Evolutionary conservation across 1,140 invertebrate species (phyloP), one percentile per base, ranked within the genome.

Genomic region (Tetranychus urticae): DNA sequence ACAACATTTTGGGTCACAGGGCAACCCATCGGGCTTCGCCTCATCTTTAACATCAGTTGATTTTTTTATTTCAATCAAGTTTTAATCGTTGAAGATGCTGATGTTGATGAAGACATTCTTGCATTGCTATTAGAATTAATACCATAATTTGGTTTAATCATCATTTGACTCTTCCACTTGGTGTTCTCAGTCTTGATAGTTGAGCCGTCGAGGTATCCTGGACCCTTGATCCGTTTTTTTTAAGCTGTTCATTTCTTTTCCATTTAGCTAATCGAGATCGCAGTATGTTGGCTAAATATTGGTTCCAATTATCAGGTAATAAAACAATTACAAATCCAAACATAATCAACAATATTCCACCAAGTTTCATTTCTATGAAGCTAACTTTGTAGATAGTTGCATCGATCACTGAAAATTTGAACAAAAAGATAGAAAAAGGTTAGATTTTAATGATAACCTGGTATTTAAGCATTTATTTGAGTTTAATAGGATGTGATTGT

Each of bases 241-340:
- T 61, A 1, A 65, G 46, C 23, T 61, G 60, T 56, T 67, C 65
- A 33, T 61, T 58, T 58, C 65, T 55, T 60, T 65, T 59, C 65
- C 62, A 68, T 39, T 61, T 66, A 48, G 45, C 59, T 12, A 61
- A 60, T 36, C 56, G 60, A 34, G 79, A 88, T 85, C 86, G 82
- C 65, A 92, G 77, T 56, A 90, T 73, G 66, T 84, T 77, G 63
- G 86, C 88, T 69, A 91, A 86, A 70, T 90, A 91, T 69, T 90
- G 84, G 3, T 88, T 87, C 89, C 89, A 94, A 73, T 92, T 89
- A 70, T 89, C 85, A 2, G 89, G 90, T 67, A 94, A 86, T 80
- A 93, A 86, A 57, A 92, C 88, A 42, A 93, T 63, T 39, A 70
- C 52, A 52, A 72, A 68, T 7, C 71, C 70, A 13, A 69, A 60